Evolutionary conservation across 2,797 vertebrate genomes (phyloP).

Genomic region (Carapus acus): DNA sequence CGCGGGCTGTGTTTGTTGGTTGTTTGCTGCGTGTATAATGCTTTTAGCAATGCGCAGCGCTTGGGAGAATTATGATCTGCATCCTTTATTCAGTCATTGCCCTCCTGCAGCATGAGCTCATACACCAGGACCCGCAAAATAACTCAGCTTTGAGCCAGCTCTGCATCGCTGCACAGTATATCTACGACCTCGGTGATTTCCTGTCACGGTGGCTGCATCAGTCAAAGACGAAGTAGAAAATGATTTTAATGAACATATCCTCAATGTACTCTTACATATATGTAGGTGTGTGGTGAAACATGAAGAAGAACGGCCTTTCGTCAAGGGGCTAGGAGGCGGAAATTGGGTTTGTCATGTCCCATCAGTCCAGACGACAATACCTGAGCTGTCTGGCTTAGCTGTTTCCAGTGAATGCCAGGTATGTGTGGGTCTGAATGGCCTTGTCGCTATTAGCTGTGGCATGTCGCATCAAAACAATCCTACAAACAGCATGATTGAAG

Average conservation of each 20-base stretch:
- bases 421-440: not conserved
- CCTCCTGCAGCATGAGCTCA: not conserved
- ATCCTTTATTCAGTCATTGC: constrained; percentile 3
- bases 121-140: not conserved
- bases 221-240: not conserved
- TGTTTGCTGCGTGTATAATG: constrained; percentile 26
- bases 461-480: not conserved
- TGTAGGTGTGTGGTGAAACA: not conserved
- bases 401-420: not conserved
- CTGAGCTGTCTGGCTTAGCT: not conserved
- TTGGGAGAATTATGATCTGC: constrained; percentile 22
- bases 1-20: constrained; percentile 27
- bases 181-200: constrained; percentile 2
- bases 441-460: not conserved
- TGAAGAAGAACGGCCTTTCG: not conserved
- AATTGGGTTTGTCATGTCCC: not conserved
- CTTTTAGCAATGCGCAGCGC: constrained; percentile 25
- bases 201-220: not conserved
- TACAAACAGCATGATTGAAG: not conserved
- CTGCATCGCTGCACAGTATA: not conserved
- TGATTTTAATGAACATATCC: not conserved
- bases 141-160: not conserved
- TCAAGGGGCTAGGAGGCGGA: not conserved
- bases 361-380: not conserved
- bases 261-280: not conserved